Percentiles rank a stretch among this genome's conserved stretches.
Evolutionary conservation across 2,888 invertebrate genomes (phyloP).

Genomic region (Atethmia centrago): DNA sequence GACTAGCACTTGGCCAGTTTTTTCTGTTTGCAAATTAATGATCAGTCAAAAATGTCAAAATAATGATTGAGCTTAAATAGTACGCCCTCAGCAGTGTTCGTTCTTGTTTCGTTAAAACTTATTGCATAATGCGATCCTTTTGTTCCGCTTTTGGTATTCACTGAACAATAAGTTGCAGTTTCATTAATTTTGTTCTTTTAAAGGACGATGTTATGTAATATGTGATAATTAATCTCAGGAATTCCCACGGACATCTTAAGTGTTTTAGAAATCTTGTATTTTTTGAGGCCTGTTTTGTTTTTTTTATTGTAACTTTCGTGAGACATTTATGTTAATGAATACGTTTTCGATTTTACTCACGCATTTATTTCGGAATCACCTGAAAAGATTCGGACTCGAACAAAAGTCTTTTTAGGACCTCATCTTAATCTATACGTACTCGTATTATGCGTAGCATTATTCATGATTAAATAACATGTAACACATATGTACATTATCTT

Average conservation of each 20-base stretch:
- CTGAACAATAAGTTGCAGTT: constrained; percentile 47
- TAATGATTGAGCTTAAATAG: constrained; percentile 61
- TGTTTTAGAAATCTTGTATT: constrained; percentile 17
- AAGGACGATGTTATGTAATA: constrained; percentile 42
- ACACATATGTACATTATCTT: no score
- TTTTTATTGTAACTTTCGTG: constrained; percentile 4
- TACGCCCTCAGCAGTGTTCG: constrained; percentile 22
- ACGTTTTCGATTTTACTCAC: background rate
- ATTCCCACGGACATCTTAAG: constrained; percentile 42
- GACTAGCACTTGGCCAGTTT: background rate
- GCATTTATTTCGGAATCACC: background rate
- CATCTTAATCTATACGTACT: background rate
- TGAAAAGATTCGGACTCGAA: background rate
- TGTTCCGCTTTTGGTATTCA: constrained; percentile 52
- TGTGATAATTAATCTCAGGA: constrained; percentile 23
- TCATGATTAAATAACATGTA: no score
- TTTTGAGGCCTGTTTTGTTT: constrained; percentile 3
- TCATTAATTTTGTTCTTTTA: constrained; percentile 43
- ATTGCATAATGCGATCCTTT: constrained; percentile 63
- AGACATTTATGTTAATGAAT: background rate
- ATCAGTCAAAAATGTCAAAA: constrained; percentile 67
- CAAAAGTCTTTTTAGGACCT: background rate
- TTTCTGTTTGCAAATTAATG: constrained; percentile 66
- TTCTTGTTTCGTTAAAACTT: constrained; percentile 32
- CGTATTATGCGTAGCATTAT: no score